Evolutionary conservation across 1,140 invertebrate species (phyloP).

Genomic region (Manduca sexta): DNA sequence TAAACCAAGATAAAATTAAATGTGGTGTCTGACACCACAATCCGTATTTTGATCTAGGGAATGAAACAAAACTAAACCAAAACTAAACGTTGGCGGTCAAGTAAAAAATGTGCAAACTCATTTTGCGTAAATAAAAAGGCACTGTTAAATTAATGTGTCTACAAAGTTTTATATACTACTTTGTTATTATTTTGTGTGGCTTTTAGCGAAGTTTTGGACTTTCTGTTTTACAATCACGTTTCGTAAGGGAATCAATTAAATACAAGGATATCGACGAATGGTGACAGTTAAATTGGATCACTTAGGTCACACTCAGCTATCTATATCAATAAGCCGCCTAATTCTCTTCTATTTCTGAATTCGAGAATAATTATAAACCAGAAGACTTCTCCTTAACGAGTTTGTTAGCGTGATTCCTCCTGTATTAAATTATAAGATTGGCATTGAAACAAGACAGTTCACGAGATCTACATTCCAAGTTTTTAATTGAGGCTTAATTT

Average conservation of each 20-base stretch:
- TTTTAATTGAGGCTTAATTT: neutral
- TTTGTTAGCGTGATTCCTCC: conserved; percentile 10
- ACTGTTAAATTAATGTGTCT: too few relatives aligned
- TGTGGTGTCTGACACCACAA: too few relatives aligned
- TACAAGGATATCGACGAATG: neutral
- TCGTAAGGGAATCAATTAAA: neutral
- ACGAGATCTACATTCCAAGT: neutral
- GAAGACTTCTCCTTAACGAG: conserved; percentile 13
- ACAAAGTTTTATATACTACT: too few relatives aligned
- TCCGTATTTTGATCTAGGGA: too few relatives aligned
- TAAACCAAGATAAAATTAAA: too few relatives aligned
- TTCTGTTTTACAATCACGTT: too few relatives aligned
- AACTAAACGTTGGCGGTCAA: too few relatives aligned
- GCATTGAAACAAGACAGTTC: conserved; percentile 1
- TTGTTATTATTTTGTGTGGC: too few relatives aligned
- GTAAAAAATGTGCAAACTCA: too few relatives aligned
- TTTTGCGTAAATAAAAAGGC: too few relatives aligned
- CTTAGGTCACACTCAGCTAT: conserved; percentile 21
- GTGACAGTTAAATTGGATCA: conserved; percentile 22
- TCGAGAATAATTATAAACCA: conserved; percentile 19
- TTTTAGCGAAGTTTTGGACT: too few relatives aligned
- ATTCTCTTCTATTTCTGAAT: conserved; percentile 23
- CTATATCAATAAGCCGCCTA: conserved; percentile 23
- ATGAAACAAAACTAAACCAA: neutral
- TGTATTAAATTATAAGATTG: conserved; percentile 4